A percentile compares a stretch with the other conserved stretches of the same genome.
phyloP scores from a whole-genome alignment of 2,888 invertebrate genomes.

The Cerceris rybyensis region DNA sequence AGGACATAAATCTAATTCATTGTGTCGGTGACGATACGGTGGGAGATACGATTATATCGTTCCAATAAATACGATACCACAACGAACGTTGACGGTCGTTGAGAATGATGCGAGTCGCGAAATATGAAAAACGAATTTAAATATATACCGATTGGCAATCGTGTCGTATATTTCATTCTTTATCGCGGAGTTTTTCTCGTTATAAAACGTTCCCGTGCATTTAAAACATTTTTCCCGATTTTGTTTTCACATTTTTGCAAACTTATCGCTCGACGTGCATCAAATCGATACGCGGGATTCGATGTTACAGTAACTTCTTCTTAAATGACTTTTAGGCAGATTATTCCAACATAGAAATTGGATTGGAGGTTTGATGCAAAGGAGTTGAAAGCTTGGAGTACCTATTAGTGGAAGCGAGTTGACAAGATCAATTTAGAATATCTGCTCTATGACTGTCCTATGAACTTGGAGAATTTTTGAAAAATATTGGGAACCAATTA shows the following conservation, averaged over 20 bases:
- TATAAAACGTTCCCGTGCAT: constrained; percentile 7
- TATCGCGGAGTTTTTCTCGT: not conserved
- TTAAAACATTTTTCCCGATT: not conserved
- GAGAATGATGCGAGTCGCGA: constrained; percentile 6
- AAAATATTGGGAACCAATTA: too few relatives aligned
- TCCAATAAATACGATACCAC: constrained; percentile 25
- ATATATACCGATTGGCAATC: constrained; percentile 12
- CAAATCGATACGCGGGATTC: too few relatives aligned
- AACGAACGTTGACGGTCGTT: not conserved
- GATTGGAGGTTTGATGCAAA: too few relatives aligned
- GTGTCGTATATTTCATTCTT: not conserved
- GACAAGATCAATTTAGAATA: too few relatives aligned
- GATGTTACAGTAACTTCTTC: too few relatives aligned
- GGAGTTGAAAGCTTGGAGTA: too few relatives aligned
- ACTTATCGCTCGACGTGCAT: not conserved
- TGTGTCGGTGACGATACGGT: constrained; percentile 55
- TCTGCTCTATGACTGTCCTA: too few relatives aligned
- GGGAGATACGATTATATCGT: constrained; percentile 55
- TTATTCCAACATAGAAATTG: too few relatives aligned
- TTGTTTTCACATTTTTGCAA: constrained; percentile 1
- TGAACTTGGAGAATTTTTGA: too few relatives aligned
- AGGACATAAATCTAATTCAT: constrained; percentile 61
- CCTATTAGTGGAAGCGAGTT: too few relatives aligned
- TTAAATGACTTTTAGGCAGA: too few relatives aligned
- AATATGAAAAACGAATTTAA: constrained; percentile 11